phyloP scores from a whole-genome alignment of 2,888 invertebrate genomes.

The Brachyopa scutellaris region DNA sequence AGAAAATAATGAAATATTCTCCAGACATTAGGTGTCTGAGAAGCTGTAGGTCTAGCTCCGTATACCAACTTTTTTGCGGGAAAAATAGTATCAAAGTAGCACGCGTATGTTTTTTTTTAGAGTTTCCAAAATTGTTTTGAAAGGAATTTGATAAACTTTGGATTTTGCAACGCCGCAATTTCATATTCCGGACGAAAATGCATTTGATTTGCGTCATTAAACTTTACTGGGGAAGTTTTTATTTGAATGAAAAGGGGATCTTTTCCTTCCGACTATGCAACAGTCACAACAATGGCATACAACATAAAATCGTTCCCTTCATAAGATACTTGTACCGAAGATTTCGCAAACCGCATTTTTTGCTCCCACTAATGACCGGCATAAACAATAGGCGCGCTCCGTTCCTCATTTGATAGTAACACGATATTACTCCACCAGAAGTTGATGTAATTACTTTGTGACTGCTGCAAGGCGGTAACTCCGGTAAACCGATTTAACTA shows the following conservation, averaged over 20 bases:
- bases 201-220: constrained; percentile 30
- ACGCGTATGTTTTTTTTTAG: too few relatives aligned
- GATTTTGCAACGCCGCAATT: too few relatives aligned
- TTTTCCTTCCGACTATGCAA: neutral
- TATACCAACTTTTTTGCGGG: too few relatives aligned
- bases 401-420: constrained; percentile 57
- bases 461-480: neutral
- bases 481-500: constrained; percentile 24
- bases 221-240: neutral
- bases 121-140: too few relatives aligned
- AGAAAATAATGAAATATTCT: too few relatives aligned
- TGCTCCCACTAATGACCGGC: constrained; percentile 47
- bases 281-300: constrained; percentile 32
- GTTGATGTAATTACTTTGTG: constrained; percentile 31
- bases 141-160: too few relatives aligned
- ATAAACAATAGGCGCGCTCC: constrained; percentile 33
- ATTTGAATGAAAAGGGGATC: neutral
- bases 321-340: neutral
- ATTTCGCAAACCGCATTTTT: constrained; percentile 45
- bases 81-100: too few relatives aligned
- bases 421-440: constrained; percentile 26
- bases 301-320: constrained; percentile 14
- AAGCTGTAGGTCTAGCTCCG: too few relatives aligned
- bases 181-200: too few relatives aligned
- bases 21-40: too few relatives aligned